Percentiles rank a stretch among this genome's conserved stretches.
These are phyloP conservation scores for Perca flavescens DNA, from an alignment of 2,113 vertebrate genomes.

Conservation along the genomic window DNA sequence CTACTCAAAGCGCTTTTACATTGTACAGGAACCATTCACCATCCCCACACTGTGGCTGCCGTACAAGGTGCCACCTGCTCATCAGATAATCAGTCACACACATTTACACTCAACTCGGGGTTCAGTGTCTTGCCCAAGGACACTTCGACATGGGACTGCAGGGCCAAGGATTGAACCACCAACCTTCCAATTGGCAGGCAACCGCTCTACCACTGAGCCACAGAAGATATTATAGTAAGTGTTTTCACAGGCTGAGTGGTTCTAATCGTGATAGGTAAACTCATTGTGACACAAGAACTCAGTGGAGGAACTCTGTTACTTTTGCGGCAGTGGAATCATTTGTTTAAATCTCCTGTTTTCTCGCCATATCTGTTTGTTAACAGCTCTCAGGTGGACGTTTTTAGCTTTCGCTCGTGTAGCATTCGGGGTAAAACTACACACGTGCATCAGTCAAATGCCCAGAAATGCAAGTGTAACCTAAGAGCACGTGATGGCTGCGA, in stretches of 20 bases:
- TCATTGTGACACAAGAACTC: not conserved
- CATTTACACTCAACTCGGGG: too few species aligned
- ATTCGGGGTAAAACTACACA: not conserved
- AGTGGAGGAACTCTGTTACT: not conserved
- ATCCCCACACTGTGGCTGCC: too few species aligned
- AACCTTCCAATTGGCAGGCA: too few species aligned
- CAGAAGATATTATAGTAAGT: not conserved
- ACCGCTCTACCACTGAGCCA: too few species aligned
- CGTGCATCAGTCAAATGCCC: not conserved
- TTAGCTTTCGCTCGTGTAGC: not conserved
- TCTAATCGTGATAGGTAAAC: not conserved
- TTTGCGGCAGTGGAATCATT: not conserved
- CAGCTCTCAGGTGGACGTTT: not conserved
- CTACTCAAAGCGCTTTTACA: too few species aligned
- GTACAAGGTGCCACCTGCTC: too few species aligned
- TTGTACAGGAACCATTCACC: too few species aligned
- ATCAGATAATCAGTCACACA: too few species aligned
- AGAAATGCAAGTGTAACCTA: not conserved
- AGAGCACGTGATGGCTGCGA: slow-evolving; percentile 25
- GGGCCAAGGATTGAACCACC: too few species aligned
- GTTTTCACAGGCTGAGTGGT: not conserved
- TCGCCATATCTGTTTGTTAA: not conserved
- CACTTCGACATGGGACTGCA: too few species aligned
- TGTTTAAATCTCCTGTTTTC: not conserved
- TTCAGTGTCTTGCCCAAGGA: too few species aligned